These are phyloP conservation scores for Camponotus fellah DNA, from an alignment of 2,888 invertebrate species.

Conservation along the genomic window DNA sequence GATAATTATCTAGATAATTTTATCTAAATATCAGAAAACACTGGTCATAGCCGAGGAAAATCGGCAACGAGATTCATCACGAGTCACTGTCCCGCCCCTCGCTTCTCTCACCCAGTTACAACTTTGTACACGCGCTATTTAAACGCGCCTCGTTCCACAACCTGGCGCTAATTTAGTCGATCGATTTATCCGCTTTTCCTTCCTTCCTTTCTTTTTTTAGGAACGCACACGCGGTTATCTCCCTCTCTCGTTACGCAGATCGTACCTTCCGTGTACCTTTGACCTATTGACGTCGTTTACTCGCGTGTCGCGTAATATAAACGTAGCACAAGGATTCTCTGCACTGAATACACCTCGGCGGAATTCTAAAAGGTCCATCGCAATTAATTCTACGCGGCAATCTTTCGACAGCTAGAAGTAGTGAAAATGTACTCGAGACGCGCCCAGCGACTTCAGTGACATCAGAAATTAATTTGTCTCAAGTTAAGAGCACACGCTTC, in stretches of 20 bases:
- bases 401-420: neutral
- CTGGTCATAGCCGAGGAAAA: neutral
- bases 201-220: slow-evolving; percentile 30
- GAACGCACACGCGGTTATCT: slow-evolving; percentile 22
- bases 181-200: slow-evolving; percentile 42
- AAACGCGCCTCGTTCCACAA: slow-evolving; percentile 22
- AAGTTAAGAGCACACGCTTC: neutral
- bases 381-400: slow-evolving; percentile 6
- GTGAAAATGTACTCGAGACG: neutral
- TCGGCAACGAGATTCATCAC: neutral
- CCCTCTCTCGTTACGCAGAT: slow-evolving; percentile 8
- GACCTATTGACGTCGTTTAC: slow-evolving; percentile 37
- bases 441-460: neutral
- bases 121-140: slow-evolving; percentile 27
- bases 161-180: slow-evolving; percentile 29
- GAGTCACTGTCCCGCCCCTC: neutral
- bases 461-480: neutral
- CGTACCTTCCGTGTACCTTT: slow-evolving; percentile 31
- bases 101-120: neutral
- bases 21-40: too few relatives aligned
- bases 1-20: too few relatives aligned
- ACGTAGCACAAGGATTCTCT: slow-evolving; percentile 37
- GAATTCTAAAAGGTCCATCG: slow-evolving; percentile 2
- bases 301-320: slow-evolving; percentile 35
- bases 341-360: slow-evolving; percentile 1